These are phyloP conservation scores for Scolopax rusticola DNA, from an alignment of 2,797 vertebrate genomes.

Conservation along the genomic window DNA sequence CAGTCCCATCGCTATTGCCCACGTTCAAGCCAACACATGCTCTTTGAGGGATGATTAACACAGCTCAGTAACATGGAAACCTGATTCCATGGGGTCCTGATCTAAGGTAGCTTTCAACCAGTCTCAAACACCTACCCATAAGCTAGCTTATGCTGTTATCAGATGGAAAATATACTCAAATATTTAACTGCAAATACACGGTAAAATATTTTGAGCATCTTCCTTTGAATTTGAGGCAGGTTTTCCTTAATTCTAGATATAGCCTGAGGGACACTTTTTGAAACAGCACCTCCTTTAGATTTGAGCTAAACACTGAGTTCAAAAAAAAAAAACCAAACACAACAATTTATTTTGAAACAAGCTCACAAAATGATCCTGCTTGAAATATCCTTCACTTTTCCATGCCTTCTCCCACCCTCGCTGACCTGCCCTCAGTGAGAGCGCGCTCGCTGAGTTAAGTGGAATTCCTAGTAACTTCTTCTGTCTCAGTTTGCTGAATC, in stretches of 20 bases:
- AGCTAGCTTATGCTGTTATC: background rate
- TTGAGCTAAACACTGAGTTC: background rate
- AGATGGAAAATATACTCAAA: background rate
- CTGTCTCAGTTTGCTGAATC: background rate
- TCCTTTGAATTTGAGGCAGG: background rate
- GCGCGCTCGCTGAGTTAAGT: fast-evolving
- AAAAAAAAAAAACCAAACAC: background rate
- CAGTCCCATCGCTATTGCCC: background rate
- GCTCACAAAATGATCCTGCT: background rate
- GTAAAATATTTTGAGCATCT: background rate
- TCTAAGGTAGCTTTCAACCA: background rate
- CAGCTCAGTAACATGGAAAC: background rate
- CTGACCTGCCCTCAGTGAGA: background rate
- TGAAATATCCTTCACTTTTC: background rate
- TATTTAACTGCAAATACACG: background rate
- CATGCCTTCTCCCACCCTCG: background rate
- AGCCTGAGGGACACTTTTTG: background rate
- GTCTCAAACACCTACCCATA: background rate
- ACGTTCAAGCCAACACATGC: background rate
- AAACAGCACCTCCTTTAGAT: background rate
- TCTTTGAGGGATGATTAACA: background rate
- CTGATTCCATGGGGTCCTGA: background rate
- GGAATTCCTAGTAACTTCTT: background rate
- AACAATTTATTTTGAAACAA: background rate
- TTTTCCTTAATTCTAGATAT: background rate